phyloP scores from a whole-genome alignment of 1,140 invertebrate genomes.

The Amphibalanus amphitrite region DNA sequence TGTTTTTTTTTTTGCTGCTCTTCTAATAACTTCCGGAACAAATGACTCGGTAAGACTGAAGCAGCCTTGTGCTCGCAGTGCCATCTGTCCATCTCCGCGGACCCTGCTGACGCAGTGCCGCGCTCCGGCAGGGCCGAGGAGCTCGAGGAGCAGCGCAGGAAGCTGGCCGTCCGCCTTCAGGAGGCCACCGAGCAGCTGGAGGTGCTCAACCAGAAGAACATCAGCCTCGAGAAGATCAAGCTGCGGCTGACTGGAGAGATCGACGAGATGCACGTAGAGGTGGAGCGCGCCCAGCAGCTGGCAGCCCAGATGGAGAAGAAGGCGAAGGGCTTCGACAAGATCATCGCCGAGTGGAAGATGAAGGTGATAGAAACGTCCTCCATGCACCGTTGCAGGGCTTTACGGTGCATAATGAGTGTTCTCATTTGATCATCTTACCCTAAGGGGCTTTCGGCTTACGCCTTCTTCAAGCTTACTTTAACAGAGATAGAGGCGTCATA shows the following conservation, averaged over 20 bases:
- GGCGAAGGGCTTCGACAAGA: constrained; percentile 73
- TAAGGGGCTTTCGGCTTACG: too few species aligned
- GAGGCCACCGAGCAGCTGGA: constrained; percentile 42
- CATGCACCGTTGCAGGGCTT: too few species aligned
- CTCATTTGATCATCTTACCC: too few species aligned
- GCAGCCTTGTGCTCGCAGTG: too few species aligned
- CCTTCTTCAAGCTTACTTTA: too few species aligned
- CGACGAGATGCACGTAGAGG: constrained; percentile 41
- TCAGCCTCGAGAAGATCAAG: constrained; percentile 32
- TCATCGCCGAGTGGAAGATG: constrained; percentile 98
- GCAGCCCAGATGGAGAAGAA: constrained; percentile 42
- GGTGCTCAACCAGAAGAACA: constrained; percentile 62
- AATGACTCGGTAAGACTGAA: too few species aligned
- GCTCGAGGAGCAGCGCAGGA: constrained; percentile 77
- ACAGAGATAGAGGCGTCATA: too few species aligned
- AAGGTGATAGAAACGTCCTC: constrained; percentile 44
- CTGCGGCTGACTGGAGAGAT: constrained; percentile 33
- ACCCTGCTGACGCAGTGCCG: too few species aligned
- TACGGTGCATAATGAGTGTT: too few species aligned
- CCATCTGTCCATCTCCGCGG: too few species aligned
- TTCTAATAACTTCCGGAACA: too few species aligned
- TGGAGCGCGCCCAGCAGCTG: constrained; percentile 37
- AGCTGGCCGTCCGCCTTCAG: constrained; percentile 28
- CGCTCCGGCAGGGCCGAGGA: constrained; percentile 65
- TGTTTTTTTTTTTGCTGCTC: too few species aligned